A percentile compares a stretch with the other conserved stretches of the same genome.
phyloP scores from a whole-genome alignment of 1,140 invertebrate genomes.

The Drosophila bifasciata region DNA sequence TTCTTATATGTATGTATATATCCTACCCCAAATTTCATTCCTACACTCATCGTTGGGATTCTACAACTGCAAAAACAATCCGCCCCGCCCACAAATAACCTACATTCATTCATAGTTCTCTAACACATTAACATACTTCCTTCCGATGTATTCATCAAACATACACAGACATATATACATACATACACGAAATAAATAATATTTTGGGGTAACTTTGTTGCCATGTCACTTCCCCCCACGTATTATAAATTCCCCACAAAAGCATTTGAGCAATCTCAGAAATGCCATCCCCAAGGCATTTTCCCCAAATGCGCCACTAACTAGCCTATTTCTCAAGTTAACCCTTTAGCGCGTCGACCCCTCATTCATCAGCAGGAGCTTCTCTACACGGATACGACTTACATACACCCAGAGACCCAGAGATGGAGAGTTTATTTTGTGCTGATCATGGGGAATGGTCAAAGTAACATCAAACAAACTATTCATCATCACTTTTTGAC shows the following conservation, averaged over 20 bases:
- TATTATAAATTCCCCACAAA: conserved; percentile 32
- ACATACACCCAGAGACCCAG: not conserved
- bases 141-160: not conserved
- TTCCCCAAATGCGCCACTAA: conserved; percentile 38
- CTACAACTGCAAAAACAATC: no score
- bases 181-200: conserved; percentile 12
- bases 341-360: conserved; percentile 20
- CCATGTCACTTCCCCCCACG: conserved; percentile 29
- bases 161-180: conserved; percentile 3
- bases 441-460: conserved; percentile 78
- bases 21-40: no score
- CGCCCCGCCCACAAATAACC: no score
- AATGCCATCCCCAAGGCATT: conserved; percentile 5
- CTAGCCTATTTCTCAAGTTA: conserved; percentile 35
- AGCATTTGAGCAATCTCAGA: conserved; percentile 36
- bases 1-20: no score
- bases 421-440: conserved; percentile 52
- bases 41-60: no score
- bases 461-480: conserved; percentile 83
- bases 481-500: conserved; percentile 80
- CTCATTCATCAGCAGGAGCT: conserved; percentile 19
- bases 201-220: conserved; percentile 16
- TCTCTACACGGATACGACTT: not conserved
- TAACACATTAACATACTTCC: no score
- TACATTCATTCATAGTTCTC: no score